phyloP scores from a whole-genome alignment of 2,113 vertebrate genomes.

The Climacteris rufus region DNA sequence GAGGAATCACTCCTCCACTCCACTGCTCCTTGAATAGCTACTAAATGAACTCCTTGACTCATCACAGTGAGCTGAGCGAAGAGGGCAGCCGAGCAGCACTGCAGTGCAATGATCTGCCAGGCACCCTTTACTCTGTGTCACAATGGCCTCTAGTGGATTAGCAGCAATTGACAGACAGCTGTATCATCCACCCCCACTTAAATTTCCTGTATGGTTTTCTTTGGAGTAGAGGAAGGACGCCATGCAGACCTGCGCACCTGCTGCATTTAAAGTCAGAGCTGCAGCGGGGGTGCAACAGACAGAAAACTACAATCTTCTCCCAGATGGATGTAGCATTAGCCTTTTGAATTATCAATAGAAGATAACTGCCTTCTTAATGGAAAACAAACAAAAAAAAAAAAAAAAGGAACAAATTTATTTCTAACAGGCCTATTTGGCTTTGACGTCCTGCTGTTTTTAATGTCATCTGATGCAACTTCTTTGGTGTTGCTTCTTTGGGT shows the following conservation, averaged over 20 bases:
- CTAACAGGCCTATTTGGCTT: slow-evolving; percentile 1
- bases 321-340: no score
- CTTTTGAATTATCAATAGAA: slow-evolving; percentile 20
- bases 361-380: not conserved
- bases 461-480: not conserved
- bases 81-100: not conserved
- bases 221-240: slow-evolving; percentile 78
- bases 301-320: slow-evolving; percentile 42
- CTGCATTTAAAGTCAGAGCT: slow-evolving; percentile 72
- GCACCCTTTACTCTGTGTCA: slow-evolving; percentile 63
- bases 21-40: not conserved
- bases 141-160: slow-evolving; percentile 84
- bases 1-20: not conserved
- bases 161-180: slow-evolving; percentile 82
- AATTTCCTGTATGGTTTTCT: slow-evolving; percentile 87
- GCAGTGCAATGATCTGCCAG: not conserved
- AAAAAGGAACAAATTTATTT: not conserved
- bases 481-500: not conserved
- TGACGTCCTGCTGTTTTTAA: not conserved
- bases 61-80: not conserved
- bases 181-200: slow-evolving; percentile 55
- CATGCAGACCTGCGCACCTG: slow-evolving; percentile 76
- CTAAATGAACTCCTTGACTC: not conserved
- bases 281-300: not conserved
- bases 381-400: not conserved